Evolutionary conservation across 1,140 invertebrate species (phyloP).

Genomic region (Chionoecetes opilio): DNA sequence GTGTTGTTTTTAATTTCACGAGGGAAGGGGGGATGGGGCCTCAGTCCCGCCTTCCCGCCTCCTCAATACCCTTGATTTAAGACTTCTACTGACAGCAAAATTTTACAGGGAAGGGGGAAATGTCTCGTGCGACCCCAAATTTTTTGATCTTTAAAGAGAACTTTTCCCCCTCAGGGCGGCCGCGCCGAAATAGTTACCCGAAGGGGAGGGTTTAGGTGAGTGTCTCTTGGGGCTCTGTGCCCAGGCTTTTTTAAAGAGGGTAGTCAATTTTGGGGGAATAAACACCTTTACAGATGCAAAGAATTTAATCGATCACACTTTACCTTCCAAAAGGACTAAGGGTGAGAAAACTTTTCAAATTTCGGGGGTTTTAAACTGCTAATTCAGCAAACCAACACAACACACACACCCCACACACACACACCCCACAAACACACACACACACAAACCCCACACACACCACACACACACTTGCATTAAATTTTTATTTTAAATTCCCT

Average conservation of each 20-base stretch:
- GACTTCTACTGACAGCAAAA: not conserved
- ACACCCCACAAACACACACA: constrained; percentile 54
- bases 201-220: not conserved
- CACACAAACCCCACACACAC: constrained; percentile 53
- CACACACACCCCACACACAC: constrained; percentile 50
- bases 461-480: too few species aligned
- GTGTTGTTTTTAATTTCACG: not conserved
- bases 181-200: not conserved
- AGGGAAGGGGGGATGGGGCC: not conserved
- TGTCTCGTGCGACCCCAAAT: not conserved
- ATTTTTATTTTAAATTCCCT: too few species aligned
- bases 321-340: not conserved
- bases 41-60: not conserved
- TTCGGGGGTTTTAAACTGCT: not conserved
- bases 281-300: not conserved
- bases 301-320: not conserved
- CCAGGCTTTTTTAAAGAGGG: not conserved
- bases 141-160: not conserved
- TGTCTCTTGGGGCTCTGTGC: not conserved
- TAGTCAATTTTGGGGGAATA: not conserved
- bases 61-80: not conserved
- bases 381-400: not conserved
- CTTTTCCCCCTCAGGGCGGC: not conserved
- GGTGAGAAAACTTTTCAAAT: too few species aligned
- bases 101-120: too few species aligned